A percentile compares a stretch with the other conserved stretches of the same genome.
Conservation (phyloP, 2,797 vertebrate species). For the Capromys pilorides region DNA sequence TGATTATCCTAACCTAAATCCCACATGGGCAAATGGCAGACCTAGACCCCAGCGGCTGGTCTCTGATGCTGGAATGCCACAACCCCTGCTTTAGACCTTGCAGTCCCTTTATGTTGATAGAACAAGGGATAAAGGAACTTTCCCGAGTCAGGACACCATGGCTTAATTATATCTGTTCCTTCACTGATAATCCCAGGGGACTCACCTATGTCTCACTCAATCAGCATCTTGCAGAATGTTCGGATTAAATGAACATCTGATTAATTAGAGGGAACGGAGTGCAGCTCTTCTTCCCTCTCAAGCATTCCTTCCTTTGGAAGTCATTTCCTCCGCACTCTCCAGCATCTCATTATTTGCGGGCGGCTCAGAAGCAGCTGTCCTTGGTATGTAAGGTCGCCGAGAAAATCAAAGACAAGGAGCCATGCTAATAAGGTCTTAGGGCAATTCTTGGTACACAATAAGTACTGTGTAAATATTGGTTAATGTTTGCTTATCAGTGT, state of each 20-base stretch:
- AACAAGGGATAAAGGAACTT: background rate
- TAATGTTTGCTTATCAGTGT: background rate
- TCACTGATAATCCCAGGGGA: background rate
- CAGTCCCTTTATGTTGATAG: background rate
- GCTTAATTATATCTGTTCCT: background rate
- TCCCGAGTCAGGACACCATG: background rate
- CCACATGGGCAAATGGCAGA: background rate
- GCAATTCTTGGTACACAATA: background rate
- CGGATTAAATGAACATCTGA: background rate
- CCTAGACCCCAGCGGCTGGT: too few relatives aligned
- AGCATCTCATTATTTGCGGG: background rate
- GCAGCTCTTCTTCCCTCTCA: background rate
- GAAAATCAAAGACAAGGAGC: background rate
- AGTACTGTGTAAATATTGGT: background rate
- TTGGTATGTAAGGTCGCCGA: background rate
- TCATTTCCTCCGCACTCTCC: background rate
- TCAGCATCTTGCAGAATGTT: background rate
- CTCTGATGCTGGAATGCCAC: fast-evolving
- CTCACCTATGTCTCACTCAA: background rate
- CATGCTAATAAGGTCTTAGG: background rate
- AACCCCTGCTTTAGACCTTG: background rate
- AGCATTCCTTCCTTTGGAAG: background rate
- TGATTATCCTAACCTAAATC: background rate
- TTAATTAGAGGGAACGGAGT: background rate
- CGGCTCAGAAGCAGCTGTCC: background rate